Evolutionary conservation across 2,888 invertebrate genomes (phyloP), one percentile per base, ranked within the genome.

Genomic region (Lithophane ornitopus): DNA sequence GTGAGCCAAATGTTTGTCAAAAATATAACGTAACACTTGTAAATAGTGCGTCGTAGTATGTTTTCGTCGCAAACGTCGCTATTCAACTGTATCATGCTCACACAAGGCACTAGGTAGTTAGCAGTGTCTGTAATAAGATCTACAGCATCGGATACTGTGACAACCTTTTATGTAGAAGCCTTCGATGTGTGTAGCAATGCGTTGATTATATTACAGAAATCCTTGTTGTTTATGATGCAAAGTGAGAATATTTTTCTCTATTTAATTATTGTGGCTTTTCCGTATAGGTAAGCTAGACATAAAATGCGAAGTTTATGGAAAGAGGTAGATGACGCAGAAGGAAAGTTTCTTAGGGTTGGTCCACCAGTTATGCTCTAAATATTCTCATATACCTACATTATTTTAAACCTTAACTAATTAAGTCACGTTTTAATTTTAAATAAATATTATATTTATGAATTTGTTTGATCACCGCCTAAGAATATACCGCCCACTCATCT

Each of bases 91-190:
- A 71, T 70, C 62, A 44, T 39, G 65, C 54, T 61, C 61, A 72
- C 66, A 74, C 70, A 70, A 46, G 67, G 66, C 61, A 56, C 66
- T 46, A 77, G 67, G 74, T 76, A 74, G 59, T 59, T 74, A 54
- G 74, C 68, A 61, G 49, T 52, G 81, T 67, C 63, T 80, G 89
- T 86, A 90, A 90, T 82, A 72, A 87, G 90, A 90, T 87, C 82
- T 76, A 80, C 74, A 80, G 74, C 75, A 78, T 82, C 81, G 83
- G 85, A 89, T 89, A 87, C 75, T 76, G 82, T 85, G 86, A 86
- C 90, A 88, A 86, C 89, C 78, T 84, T 85, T 82, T 82, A 82
- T 77, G 82, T 78, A 76, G 74, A 81, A 81, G 74, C 79, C 84
- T 82, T 84, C 81, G 54, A 74, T 70, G 72, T 84, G 78, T 84